A percentile compares a stretch with the other conserved stretches of the same genome.
phyloP scores from a whole-genome alignment of 2,888 invertebrate species.

The Tenthredo livida region DNA sequence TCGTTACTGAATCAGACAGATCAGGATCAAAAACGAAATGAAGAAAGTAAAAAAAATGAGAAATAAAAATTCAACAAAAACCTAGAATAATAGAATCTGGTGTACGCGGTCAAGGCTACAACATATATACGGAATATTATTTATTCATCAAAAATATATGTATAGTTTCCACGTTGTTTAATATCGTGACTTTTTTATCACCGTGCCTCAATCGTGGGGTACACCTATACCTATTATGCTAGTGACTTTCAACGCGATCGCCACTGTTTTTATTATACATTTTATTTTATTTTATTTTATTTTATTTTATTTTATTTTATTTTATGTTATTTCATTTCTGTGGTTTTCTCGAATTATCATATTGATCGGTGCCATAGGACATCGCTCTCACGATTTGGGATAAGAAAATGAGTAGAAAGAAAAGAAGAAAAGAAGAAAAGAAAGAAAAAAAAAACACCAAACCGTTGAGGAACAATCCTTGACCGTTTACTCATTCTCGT shows the following conservation, averaged over 20 bases:
- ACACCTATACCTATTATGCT: too few species aligned
- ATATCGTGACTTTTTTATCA: slow-evolving; percentile 1
- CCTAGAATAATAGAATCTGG: slow-evolving; percentile 18
- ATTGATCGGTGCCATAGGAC: background rate
- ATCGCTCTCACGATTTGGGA: background rate
- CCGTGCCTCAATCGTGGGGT: background rate
- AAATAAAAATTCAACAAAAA: background rate
- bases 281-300: background rate
- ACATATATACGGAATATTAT: background rate
- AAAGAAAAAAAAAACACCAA: background rate
- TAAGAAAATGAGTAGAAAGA: background rate
- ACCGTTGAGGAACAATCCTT: background rate
- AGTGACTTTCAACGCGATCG: background rate
- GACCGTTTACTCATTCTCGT: background rate
- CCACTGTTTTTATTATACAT: background rate
- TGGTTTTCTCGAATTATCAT: background rate
- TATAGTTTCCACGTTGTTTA: background rate
- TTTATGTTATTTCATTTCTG: background rate
- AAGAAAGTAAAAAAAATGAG: background rate
- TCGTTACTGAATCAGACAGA: background rate
- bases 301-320: background rate
- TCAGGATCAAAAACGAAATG: background rate
- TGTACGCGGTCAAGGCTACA: slow-evolving; percentile 29
- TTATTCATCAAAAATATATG: background rate
- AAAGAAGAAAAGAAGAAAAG: background rate